Conservation (phyloP, 2,113 vertebrate species). For the Murina feae region DNA sequence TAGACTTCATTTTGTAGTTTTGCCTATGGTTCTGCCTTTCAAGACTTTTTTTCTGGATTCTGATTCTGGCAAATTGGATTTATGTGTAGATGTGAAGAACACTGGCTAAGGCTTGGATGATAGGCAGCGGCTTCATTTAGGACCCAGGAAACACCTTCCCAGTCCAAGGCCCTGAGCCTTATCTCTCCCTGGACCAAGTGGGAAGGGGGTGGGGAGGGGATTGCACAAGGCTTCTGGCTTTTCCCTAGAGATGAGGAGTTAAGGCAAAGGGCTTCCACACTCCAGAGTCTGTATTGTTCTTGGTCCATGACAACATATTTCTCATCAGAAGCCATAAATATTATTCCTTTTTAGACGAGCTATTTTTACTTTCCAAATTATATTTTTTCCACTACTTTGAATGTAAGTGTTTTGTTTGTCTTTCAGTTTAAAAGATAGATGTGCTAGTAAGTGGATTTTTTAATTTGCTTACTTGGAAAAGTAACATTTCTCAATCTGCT, state of each 20-base stretch:
- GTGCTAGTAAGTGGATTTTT: neutral
- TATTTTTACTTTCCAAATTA: neutral
- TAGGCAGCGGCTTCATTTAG: neutral
- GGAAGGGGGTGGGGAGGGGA: neutral
- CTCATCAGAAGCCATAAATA: neutral
- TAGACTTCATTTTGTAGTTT: conserved; percentile 8
- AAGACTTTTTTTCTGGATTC: neutral
- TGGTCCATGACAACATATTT: neutral
- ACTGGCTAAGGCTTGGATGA: neutral
- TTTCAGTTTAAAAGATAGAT: neutral
- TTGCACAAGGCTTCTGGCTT: neutral
- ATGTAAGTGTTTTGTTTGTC: neutral
- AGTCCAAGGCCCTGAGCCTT: neutral
- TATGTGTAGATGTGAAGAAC: conserved; percentile 34
- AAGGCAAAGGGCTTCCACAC: neutral
- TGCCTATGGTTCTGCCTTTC: neutral
- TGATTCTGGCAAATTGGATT: neutral
- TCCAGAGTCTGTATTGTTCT: neutral
- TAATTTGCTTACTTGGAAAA: neutral
- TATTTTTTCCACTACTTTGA: neutral
- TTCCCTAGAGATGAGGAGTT: neutral
- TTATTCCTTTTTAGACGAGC: neutral
- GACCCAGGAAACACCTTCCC: neutral
- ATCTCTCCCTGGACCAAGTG: accelerated
- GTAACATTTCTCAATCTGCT: neutral